Evolutionary conservation across 2,888 invertebrate genomes (phyloP).

Genomic region (Stenodera caucasica): DNA sequence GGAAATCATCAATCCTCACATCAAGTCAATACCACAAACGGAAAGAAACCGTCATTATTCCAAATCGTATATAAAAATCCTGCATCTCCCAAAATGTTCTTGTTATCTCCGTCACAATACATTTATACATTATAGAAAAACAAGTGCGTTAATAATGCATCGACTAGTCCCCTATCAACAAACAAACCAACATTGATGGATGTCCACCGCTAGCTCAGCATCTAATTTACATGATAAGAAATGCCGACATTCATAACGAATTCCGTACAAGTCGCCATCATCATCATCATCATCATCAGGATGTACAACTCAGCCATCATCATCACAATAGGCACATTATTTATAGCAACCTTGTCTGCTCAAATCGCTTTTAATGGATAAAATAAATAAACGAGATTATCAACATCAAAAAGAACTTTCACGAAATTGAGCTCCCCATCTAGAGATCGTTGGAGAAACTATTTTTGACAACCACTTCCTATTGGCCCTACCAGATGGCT

Average conservation of each 20-base stretch:
- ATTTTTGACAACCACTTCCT: no score
- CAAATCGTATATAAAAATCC: conserved; percentile 18
- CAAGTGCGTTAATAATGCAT: conserved; percentile 28
- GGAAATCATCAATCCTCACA: conserved; percentile 26
- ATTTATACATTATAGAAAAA: not conserved
- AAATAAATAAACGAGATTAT: no score
- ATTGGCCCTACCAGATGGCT: no score
- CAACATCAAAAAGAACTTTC: no score
- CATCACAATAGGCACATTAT: conserved; percentile 27
- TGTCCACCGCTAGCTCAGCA: conserved; percentile 19
- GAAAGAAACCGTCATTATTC: conserved; percentile 20
- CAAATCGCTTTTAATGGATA: conserved; percentile 21
- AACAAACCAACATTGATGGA: conserved; percentile 23
- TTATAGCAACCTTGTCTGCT: conserved; percentile 25
- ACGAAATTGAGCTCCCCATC: no score
- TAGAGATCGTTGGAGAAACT: no score
- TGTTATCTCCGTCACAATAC: not conserved
- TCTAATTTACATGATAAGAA: conserved; percentile 29
- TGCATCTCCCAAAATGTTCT: conserved; percentile 26
- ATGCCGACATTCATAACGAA: conserved; percentile 27
- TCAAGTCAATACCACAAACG: conserved; percentile 22
- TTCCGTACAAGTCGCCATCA: conserved; percentile 25
- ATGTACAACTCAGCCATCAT: conserved; percentile 22
- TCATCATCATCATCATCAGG: conserved; percentile 19
- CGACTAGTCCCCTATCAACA: conserved; percentile 13